Evolutionary conservation across 2,888 invertebrate species (phyloP).

Genomic region (Cheilosia impressa): DNA sequence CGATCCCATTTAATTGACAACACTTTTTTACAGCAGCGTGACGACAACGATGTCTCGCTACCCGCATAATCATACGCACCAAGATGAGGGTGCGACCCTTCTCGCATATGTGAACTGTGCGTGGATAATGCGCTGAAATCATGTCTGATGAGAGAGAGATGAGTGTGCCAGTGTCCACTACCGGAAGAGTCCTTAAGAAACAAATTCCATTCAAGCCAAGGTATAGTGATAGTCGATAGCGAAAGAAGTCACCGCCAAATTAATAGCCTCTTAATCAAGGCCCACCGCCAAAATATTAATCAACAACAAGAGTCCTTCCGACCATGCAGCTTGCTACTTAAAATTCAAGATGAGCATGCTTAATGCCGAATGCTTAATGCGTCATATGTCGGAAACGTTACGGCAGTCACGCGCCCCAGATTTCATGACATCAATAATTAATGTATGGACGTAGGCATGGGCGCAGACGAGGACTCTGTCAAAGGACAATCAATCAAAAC

Average conservation of each 20-base stretch:
- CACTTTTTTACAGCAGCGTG: slow-evolving; percentile 46
- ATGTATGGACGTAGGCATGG: slow-evolving; percentile 35
- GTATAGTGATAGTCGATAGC: too few species aligned
- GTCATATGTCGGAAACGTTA: slow-evolving; percentile 73
- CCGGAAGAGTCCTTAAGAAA: slow-evolving; percentile 43
- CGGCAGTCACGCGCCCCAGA: slow-evolving; percentile 75
- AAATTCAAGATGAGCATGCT: slow-evolving; percentile 68
- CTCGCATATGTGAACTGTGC: slow-evolving; percentile 48
- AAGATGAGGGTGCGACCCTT: slow-evolving; percentile 63
- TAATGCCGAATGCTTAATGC: slow-evolving; percentile 68
- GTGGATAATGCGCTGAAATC: slow-evolving; percentile 56
- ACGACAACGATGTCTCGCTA: slow-evolving; percentile 48
- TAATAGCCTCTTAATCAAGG: slow-evolving; percentile 80
- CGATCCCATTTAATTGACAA: slow-evolving; percentile 64
- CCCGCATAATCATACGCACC: slow-evolving; percentile 63
- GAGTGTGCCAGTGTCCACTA: slow-evolving; percentile 45
- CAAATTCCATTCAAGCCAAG: slow-evolving; percentile 18
- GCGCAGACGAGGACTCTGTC: slow-evolving; percentile 24
- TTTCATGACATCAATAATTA: slow-evolving; percentile 75
- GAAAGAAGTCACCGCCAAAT: slow-evolving; percentile 76
- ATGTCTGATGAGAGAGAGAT: neutral
- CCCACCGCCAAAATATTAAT: slow-evolving; percentile 73
- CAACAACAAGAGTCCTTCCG: slow-evolving; percentile 37
- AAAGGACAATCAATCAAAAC: slow-evolving; percentile 74
- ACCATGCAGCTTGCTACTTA: slow-evolving; percentile 35